These are phyloP conservation scores for Crossaster papposus DNA, from an alignment of 53 echinoderm and acorn worm genomes.

Conservation along the genomic window DNA sequence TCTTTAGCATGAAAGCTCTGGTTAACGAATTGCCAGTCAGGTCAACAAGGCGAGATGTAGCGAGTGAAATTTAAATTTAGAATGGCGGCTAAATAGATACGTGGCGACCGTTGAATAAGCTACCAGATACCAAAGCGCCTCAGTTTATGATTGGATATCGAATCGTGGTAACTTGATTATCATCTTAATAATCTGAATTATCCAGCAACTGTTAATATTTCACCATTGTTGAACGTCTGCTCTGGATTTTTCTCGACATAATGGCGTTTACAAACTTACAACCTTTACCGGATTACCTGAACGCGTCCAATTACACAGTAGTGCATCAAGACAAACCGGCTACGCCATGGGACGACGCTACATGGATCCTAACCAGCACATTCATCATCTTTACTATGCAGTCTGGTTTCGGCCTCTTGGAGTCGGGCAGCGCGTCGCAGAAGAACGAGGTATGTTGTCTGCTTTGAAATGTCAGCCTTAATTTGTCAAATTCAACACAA, in stretches of 20 bases:
- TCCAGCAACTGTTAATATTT: neutral
- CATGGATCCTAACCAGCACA: conserved; percentile 90
- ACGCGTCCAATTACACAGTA: neutral
- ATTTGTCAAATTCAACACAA: neutral
- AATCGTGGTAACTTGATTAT: neutral
- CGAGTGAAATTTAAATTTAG: too few relatives aligned
- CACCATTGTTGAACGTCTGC: too few relatives aligned
- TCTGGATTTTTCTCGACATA: neutral
- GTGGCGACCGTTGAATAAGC: too few relatives aligned
- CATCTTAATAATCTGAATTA: neutral
- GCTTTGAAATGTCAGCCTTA: neutral
- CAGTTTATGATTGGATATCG: too few relatives aligned
- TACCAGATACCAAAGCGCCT: too few relatives aligned
- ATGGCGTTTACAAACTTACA: neutral
- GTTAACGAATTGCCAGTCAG: too few relatives aligned
- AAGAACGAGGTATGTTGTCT: conserved; percentile 74
- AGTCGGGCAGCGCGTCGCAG: conserved; percentile 87
- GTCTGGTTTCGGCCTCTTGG: conserved; percentile 94
- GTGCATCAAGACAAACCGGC: neutral
- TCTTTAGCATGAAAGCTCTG: too few relatives aligned
- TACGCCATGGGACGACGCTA: conserved; percentile 84
- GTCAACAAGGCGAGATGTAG: too few relatives aligned
- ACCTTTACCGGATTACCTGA: conserved; percentile 5
- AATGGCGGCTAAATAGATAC: too few relatives aligned
- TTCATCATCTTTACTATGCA: conserved; percentile 99